Evolutionary conservation across 2,888 invertebrate species (phyloP).

Genomic region (Horisme vitalbata): DNA sequence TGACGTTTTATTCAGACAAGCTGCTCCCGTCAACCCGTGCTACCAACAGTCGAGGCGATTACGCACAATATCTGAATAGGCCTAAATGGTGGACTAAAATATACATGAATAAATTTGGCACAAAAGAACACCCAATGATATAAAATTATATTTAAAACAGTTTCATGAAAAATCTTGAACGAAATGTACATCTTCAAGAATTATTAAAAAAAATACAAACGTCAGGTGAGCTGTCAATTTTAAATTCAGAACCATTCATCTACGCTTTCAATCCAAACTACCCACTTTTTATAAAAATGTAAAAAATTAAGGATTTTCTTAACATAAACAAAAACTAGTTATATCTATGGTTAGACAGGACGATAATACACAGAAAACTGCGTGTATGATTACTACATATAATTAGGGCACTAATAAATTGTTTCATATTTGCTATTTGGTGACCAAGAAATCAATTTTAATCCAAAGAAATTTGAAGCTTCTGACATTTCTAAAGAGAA

Average conservation of each 20-base stretch:
- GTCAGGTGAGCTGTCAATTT: conserved; percentile 4
- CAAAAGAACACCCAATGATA: no score
- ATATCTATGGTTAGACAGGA: conserved; percentile 17
- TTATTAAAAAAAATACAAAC: not conserved
- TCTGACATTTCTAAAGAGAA: no score
- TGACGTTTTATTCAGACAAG: no score
- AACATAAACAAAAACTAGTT: conserved; percentile 5
- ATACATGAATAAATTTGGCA: no score
- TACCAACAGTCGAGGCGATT: no score
- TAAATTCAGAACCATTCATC: conserved; percentile 6
- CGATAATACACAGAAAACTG: conserved; percentile 26
- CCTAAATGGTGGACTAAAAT: no score
- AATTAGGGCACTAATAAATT: not conserved
- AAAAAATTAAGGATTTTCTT: conserved; percentile 20
- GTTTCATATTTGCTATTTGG: not conserved
- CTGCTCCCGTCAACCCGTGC: no score
- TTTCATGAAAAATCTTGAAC: not conserved
- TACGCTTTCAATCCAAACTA: conserved; percentile 19
- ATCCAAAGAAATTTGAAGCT: not conserved
- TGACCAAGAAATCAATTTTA: no score
- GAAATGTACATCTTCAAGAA: not conserved
- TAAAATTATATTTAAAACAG: no score
- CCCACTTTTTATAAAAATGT: conserved; percentile 26
- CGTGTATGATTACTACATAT: conserved; percentile 13
- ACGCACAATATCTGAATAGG: no score